Evolutionary conservation across 2,797 vertebrate genomes (phyloP), one percentile per base, ranked within the genome.

Genomic region (Chelon labrosus): DNA sequence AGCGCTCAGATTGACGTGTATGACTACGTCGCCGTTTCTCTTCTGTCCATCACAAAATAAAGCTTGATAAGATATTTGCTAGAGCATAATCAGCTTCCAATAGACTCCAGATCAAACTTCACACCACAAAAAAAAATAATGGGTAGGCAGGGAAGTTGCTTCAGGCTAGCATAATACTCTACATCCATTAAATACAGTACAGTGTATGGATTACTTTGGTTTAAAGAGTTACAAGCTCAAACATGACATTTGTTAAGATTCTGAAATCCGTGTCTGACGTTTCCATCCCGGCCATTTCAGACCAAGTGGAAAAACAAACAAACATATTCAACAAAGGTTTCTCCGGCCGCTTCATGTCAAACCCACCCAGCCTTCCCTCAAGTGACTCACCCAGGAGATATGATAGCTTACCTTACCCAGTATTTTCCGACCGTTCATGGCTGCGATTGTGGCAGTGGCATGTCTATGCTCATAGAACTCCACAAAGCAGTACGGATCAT

Each of bases 361-460:
- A 55, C 61, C 85, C 64, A 61, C 86, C 91, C 86, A 83, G 70
- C 74, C 82, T 60, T 70, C 66, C 82, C 86, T 78, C 59, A 79
- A 74, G 66, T 35, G 73, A 93, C 92, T 94, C 91, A 90, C 94
- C 89, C 90, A 89, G 76, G 83, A 95, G 90, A 90, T 80, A 90
- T 13, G 93, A 93, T 92, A 93, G 89, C 95, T 96, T 98, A 99
- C 98, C 97, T 99, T 99, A 96, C 98, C 98, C 96, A 99, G 96
- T 93, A 99, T 99, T 96, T 99, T 99, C 94, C 98, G 95, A 85
- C 98, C 97, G 42, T 99, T 99, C 97, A 99, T 99, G 85, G 98
- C 98, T 85, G 97, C 97, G 77, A 99, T 95, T 1, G 98, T 97
- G 37, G 98, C 97, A 51, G 97, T 97, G 53, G 97, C 98, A 55